Conservation (phyloP, 2,113 vertebrate species). For the Neoarius graeffei region DNA sequence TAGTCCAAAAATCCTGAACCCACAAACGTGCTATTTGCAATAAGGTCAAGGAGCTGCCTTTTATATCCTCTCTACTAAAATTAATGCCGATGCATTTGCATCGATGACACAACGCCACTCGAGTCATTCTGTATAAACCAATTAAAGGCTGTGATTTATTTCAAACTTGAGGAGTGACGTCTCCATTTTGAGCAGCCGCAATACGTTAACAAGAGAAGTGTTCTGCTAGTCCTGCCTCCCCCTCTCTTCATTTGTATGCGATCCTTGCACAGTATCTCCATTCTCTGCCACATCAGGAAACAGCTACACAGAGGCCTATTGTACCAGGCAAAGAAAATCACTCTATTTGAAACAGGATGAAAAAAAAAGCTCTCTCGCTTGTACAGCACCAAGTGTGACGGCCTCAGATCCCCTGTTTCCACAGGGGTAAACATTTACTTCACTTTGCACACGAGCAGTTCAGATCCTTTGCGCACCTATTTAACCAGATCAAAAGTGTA, state of each 20-base stretch:
- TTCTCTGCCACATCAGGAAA: constrained; percentile 70
- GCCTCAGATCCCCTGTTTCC: constrained; percentile 21
- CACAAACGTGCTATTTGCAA: neutral
- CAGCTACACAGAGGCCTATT: constrained; percentile 76
- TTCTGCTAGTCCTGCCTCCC: constrained; percentile 66
- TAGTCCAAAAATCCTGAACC: neutral
- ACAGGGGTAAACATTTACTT: constrained; percentile 36
- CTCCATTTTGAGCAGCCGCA: constrained; percentile 46
- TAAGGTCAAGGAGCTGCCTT: neutral
- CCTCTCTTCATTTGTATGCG: constrained; percentile 74
- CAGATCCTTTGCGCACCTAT: constrained; percentile 28
- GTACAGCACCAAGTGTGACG: constrained; percentile 16
- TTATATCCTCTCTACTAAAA: constrained; percentile 28
- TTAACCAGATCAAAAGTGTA: constrained; percentile 20
- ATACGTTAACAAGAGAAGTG: constrained; percentile 69
- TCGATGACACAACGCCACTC: constrained; percentile 30
- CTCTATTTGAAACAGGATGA: constrained; percentile 72
- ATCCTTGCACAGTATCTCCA: constrained; percentile 66
- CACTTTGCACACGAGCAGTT: constrained; percentile 7
- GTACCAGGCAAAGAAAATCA: constrained; percentile 75
- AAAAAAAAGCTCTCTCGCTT: constrained; percentile 48
- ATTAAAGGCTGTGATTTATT: constrained; percentile 49
- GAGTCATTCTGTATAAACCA: constrained; percentile 38
- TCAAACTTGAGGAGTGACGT: constrained; percentile 44
- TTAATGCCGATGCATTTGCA: constrained; percentile 29